Conservation (phyloP, 64 coral and sea anemone genomes). For the Trachythela sp. region DNA sequence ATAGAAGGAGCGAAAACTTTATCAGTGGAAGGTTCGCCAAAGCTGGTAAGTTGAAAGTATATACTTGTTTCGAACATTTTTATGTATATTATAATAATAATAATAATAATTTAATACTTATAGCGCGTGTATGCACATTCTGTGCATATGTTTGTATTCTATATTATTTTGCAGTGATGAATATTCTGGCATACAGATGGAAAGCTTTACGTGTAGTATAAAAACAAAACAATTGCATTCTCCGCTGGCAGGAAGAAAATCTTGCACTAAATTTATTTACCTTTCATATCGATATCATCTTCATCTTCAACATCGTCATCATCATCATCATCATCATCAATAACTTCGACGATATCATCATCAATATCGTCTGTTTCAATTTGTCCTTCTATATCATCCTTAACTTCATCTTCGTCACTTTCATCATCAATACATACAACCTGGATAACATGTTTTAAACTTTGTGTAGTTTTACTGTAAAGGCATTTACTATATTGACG, state of each 20-base stretch:
- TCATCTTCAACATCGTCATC: slow-evolving; percentile 43
- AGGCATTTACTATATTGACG: background rate
- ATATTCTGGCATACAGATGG: no score
- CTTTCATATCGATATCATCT: slow-evolving; percentile 13
- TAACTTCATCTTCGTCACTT: slow-evolving; percentile 23
- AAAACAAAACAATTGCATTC: no score
- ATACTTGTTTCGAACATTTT: no score
- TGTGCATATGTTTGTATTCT: no score
- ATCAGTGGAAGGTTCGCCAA: no score
- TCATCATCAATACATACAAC: background rate
- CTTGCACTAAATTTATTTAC: background rate
- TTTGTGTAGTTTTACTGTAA: background rate
- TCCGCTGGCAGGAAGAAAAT: background rate
- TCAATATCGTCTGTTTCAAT: slow-evolving; percentile 66
- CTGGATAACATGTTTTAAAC: background rate
- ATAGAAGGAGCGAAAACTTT: no score
- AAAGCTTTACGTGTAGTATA: no score
- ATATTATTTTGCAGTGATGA: no score
- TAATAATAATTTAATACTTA: no score
- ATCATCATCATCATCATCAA: slow-evolving; percentile 42
- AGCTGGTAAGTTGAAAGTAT: no score
- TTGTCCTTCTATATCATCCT: slow-evolving; percentile 30
- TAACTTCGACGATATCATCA: slow-evolving; percentile 24
- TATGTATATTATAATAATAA: no score
- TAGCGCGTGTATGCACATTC: no score